These are phyloP conservation scores for Euleptes europaea DNA, from an alignment of 2,113 vertebrate genomes.

Conservation along the genomic window DNA sequence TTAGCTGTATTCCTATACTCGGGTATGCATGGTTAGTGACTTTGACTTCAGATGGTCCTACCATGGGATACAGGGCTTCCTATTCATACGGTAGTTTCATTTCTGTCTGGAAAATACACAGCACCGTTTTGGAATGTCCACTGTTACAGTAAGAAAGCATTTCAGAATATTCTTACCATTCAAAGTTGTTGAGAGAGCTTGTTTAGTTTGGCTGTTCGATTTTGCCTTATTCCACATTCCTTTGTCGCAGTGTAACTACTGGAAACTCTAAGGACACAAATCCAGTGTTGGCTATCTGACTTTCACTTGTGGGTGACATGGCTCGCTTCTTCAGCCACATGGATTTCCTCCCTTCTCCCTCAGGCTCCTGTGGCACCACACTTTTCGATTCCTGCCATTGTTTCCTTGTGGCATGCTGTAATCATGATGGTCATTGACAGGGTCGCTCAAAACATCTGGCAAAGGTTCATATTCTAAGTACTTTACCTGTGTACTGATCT, in stretches of 20 bases:
- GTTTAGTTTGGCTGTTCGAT: not conserved
- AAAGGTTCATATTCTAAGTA: not conserved
- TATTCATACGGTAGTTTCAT: not conserved
- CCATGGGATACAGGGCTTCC: not conserved
- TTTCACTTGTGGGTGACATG: not conserved
- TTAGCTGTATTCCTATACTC: not conserved
- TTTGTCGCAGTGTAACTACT: conserved; percentile 63
- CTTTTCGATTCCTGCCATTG: no score
- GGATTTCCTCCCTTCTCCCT: not conserved
- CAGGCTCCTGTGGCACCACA: not conserved
- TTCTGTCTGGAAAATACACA: not conserved
- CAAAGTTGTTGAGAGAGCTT: not conserved
- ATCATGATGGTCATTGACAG: not conserved
- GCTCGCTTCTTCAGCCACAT: not conserved
- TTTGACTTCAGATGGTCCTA: not conserved
- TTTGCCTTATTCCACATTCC: not conserved
- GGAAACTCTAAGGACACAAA: conserved; percentile 61
- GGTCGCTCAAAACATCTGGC: not conserved
- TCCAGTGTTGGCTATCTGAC: conserved; percentile 23
- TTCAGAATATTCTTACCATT: not conserved
- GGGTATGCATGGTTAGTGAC: no score
- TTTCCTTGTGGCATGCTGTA: no score
- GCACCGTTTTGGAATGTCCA: not conserved
- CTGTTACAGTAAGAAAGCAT: not conserved
- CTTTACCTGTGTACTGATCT: not conserved